Base-by-base conservation (phyloP, 1,140 invertebrate genomes). In the Brachionus paranguensis region DNA sequence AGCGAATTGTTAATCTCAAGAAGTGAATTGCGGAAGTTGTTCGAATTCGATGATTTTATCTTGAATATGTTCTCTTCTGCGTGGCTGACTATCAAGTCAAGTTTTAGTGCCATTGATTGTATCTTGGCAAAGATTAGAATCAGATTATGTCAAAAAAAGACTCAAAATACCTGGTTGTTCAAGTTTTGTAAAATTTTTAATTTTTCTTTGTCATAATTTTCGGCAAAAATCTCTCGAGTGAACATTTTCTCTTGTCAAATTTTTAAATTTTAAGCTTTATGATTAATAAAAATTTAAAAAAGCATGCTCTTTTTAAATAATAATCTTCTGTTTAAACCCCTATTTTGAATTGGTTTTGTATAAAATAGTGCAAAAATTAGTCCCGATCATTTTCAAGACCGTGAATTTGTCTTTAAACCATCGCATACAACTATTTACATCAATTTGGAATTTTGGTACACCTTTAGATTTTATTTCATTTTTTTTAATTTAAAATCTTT, bases 21-120 rank as follows among this genome's bases (percentile, higher is more conserved):
- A 29, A 76, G 72, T 11, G 72, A 76, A 14, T 76, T 50, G 0
- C 72, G 72, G 27, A 76, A 76, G 27, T 50, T 76, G 27, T 76
- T 76, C 47, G 72, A 50, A 76, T 76, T 76, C 2, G 72, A 8
- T 14, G 72, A 76, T 27, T 76, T 76, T 50, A 76, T 76, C 20
- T 76, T 76, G 47, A 76, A 76, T 47, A 76, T 76, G 43, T 76
- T 76, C 43, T 76, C 72, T 76, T 76, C 72, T 27, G 29, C 45
- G 12, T 50, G 72, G 12, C 43, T 27, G 7, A 76, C 45, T 27
- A 76, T 76, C 12, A 50, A 3, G 29, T 76, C 72, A 20, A 76
- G 43, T 29, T 50, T 76, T 14, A 76, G 11, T 3, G 72, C 72
- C 72, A 76, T 76, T 14, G 72, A 50, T 50, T 76, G 72, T 27